Evolutionary conservation across 2,113 vertebrate genomes (phyloP), one percentile per base, ranked within the genome.

Genomic region (Mixornis gularis): DNA sequence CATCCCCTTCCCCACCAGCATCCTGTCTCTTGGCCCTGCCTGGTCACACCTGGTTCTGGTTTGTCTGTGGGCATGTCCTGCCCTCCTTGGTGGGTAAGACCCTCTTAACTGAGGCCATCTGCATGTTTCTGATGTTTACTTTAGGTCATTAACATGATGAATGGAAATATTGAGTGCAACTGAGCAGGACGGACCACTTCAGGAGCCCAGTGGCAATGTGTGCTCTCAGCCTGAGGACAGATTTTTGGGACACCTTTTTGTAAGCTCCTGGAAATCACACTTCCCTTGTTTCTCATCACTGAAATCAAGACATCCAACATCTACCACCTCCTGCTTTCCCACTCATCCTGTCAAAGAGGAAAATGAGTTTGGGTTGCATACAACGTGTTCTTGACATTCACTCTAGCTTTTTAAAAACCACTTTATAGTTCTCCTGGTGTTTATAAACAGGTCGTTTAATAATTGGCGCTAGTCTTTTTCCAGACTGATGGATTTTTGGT

Each of bases 381-480:
- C 92, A 88, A 24, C 2, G 1, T 88, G 90, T 88, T 94, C 93
- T 41, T 84, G 64, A 92, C 3, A 73, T 44, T 30, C 36, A 52
- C 48, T 73, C 64, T 48, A 53, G 24, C 17, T 63, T 87, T 82
- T 89, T 30, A 1, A 1, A 2, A 94, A 90, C 84, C 19, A n/a
- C 36, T 90, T 90, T 71, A 36, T 84, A 86, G 49, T 88, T 85
- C 79, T 93, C 38, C 44, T 66, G 52, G 56, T 74, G 60, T 94
- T 93, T 93, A 64, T 90, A 95, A 94, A 90, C 5, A 6, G 79
- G 78, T 66, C 90, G 51, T 74, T 95, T 92, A 94, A 96, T 95
- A 78, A 94, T 95, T 90, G 80, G 43, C 0, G 0, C 26, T 71
- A 70, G 44, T 80, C 7, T 55, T 7, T 85, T 93, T 88, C 48